phyloP scores from a whole-genome alignment of 2,113 vertebrate genomes.

The Panthera tigris region DNA sequence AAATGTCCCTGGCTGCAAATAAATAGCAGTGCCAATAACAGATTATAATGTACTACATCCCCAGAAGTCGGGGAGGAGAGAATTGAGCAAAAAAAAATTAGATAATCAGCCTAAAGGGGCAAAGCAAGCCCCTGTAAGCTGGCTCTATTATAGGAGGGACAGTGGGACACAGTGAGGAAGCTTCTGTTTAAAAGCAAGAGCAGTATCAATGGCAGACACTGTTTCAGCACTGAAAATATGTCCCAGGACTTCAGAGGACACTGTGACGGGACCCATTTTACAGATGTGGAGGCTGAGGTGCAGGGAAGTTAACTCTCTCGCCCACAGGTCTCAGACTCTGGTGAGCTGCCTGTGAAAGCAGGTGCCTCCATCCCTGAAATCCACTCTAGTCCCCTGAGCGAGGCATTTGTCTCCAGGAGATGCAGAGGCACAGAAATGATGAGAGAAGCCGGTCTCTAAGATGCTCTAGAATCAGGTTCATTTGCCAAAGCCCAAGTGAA shows the following conservation, averaged over 20 bases:
- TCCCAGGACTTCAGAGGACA: not conserved
- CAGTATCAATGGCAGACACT: no score
- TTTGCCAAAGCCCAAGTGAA: not conserved
- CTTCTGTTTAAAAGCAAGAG: not conserved
- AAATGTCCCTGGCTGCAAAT: slow-evolving; percentile 64
- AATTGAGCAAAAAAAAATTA: not conserved
- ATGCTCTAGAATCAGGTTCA: not conserved
- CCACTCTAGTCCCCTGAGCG: rapidly evolving
- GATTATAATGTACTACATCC: not conserved
- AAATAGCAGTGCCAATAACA: slow-evolving; percentile 49
- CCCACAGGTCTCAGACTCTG: not conserved
- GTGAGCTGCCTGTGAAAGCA: not conserved
- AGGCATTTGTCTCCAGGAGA: not conserved
- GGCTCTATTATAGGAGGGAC: not conserved
- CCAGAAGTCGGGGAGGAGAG: not conserved
- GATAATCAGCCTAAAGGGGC: not conserved
- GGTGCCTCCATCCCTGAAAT: not conserved
- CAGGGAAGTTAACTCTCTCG: not conserved
- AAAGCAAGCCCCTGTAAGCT: not conserved
- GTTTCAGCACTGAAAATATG: not conserved
- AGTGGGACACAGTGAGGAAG: no score
- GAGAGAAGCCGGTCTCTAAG: not conserved
- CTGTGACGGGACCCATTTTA: not conserved
- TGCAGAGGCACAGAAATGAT: not conserved
- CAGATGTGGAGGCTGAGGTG: not conserved